Base-by-base conservation (phyloP, 2,113 vertebrate species). In the Notothenia rossii region DNA sequence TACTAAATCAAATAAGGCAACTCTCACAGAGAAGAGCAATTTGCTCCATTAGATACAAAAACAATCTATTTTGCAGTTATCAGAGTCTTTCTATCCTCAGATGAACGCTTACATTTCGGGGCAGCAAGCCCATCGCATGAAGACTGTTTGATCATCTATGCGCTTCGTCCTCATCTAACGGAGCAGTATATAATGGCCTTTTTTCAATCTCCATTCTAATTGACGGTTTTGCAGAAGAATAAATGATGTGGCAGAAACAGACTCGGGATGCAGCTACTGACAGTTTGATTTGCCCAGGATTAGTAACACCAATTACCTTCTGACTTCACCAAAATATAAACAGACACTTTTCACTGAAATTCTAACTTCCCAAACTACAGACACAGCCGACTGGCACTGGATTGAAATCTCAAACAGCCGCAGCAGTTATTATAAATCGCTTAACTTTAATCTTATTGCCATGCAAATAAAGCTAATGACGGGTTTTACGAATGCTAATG, bases 381-480 rank as follows among this genome's bases (percentile, higher is more conserved):
- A 69, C 22, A 59, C 45, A 58, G 61, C 45, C 66, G 60, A 25
- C 80, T 71, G 73, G 33, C 43, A 50, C 50, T 22, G 20, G 48
- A 76, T 61, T 62, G 18, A 10, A 73, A 69, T 69, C 7, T 58
- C 55, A 61, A 78, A 79, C 58, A 75, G 49, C 45, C 15, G 20
- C 20, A 17, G 59, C 22, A 70, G 49, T 76, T 56, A 64, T 60
- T 69, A 62, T 64, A 53, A 78, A 65, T 75, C 71, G 46, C 25
- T 71, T 58, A 60, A 65, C 55, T 68, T 63, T 62, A 40, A 78
- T 29, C 25, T 0, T 10, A 72, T 58, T 59, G 33, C 58, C 58
- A 60, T 48, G 66, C 56, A 85, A 87, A 85, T 59, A 77, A 67
- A 69, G 63, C 40, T 70, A 72, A 85, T 81, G 70, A 75, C 51